Percentiles rank a stretch among this genome's conserved stretches.
Evolutionary conservation across 2,797 vertebrate species (phyloP).

Genomic region (Scarus forsteni): DNA sequence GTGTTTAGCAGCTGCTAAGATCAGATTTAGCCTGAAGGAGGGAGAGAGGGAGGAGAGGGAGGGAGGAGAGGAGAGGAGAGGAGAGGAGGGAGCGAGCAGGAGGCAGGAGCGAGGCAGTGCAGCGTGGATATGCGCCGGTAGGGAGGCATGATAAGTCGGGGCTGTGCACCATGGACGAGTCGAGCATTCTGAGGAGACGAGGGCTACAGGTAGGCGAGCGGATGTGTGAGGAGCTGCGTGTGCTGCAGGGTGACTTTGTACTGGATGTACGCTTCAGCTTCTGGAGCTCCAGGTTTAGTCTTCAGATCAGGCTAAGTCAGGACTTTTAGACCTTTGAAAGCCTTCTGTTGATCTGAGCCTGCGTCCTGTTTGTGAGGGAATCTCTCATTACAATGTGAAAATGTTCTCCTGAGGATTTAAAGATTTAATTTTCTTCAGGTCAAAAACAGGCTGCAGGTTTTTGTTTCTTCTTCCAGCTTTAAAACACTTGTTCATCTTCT

Average conservation of each 20-base stretch:
- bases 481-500: conserved; percentile 1
- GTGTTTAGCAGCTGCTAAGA: conserved; percentile 92
- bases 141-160: conserved; percentile 75
- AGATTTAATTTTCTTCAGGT: conserved; percentile 6
- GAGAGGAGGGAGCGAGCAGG: conserved; percentile 47
- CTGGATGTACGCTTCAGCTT: neutral
- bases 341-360: conserved; percentile 21
- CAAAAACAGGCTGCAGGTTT: neutral
- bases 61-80: conserved; percentile 51
- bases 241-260: conserved; percentile 35
- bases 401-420: conserved; percentile 10
- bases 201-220: conserved; percentile 93
- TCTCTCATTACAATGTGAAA: conserved; percentile 22
- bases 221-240: neutral
- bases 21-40: conserved; percentile 87
- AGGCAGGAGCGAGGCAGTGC: conserved; percentile 73
- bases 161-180: conserved; percentile 90
- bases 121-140: conserved; percentile 86
- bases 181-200: conserved; percentile 93
- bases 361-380: conserved; percentile 29
- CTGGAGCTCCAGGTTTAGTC: conserved; percentile 19
- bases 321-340: conserved; percentile 69
- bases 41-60: conserved; percentile 50
- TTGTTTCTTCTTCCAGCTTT: conserved; percentile 4
- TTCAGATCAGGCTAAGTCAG: conserved; percentile 31